phyloP scores from a whole-genome alignment of 2,113 vertebrate genomes.

The Hippotragus niger region DNA sequence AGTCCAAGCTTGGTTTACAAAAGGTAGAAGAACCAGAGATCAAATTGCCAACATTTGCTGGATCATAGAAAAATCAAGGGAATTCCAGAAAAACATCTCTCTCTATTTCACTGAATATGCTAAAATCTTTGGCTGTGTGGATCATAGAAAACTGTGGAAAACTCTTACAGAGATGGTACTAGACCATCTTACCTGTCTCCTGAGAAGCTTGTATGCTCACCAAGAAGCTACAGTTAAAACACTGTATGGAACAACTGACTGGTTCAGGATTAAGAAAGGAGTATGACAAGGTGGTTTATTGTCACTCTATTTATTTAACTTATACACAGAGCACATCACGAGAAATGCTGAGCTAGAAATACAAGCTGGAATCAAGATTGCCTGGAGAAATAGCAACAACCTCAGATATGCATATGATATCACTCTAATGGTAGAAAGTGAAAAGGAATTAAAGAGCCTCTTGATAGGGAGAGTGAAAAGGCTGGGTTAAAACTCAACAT shows the following conservation, averaged over 20 bases:
- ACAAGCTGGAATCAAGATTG: not conserved
- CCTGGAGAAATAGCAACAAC: not conserved
- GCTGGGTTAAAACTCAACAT: not conserved
- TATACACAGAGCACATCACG: not conserved
- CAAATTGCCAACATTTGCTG: not conserved
- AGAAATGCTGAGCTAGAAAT: not conserved
- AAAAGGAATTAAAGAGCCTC: not conserved
- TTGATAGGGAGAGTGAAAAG: not conserved
- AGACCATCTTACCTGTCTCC: not conserved
- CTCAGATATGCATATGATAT: not conserved
- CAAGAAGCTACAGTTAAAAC: not conserved
- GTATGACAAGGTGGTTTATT: not conserved
- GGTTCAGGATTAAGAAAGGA: not conserved
- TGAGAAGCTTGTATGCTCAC: not conserved
- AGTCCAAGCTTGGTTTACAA: not conserved
- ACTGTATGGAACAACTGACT: not conserved
- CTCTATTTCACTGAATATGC: not conserved
- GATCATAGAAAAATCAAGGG: not conserved
- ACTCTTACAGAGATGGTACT: not conserved
- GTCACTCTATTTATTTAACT: not conserved
- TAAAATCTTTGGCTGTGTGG: not conserved
- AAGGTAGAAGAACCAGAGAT: not conserved
- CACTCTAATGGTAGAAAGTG: not conserved
- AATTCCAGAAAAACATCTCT: not conserved
- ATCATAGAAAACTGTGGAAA: not conserved